Conservation (phyloP, 2,888 invertebrate genomes). For the Brenthis hecate region DNA sequence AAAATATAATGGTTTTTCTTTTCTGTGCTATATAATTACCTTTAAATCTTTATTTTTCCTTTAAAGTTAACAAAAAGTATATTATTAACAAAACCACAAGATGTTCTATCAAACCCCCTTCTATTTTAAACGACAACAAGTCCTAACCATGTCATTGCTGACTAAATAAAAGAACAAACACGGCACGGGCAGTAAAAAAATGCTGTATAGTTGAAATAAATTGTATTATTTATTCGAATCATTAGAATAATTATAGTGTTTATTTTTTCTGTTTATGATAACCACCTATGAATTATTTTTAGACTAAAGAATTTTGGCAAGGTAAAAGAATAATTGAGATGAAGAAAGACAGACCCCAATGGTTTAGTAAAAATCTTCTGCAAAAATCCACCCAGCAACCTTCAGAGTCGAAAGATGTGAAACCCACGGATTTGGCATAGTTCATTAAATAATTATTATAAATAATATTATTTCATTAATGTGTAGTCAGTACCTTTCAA, state of each 20-base stretch:
- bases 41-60: too few species aligned
- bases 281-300: conserved; percentile 32
- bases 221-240: background rate
- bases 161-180: too few species aligned
- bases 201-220: too few species aligned
- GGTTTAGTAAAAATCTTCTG: conserved; percentile 93
- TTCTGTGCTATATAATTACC: too few species aligned
- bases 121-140: too few species aligned
- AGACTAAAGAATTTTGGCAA: conserved; percentile 83
- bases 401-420: conserved; percentile 87
- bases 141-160: too few species aligned
- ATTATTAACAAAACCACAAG: too few species aligned
- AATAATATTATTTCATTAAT: conserved; percentile 10
- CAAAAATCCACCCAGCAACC: conserved; percentile 89
- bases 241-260: background rate
- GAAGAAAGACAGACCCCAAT: conserved; percentile 91
- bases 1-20: too few species aligned
- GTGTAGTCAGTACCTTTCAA: background rate
- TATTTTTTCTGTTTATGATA: background rate
- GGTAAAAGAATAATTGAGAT: conserved; percentile 93
- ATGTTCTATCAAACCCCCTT: too few species aligned
- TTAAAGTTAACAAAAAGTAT: too few species aligned
- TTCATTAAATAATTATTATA: conserved; percentile 22
- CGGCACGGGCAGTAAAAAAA: too few species aligned
- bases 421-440: conserved; percentile 88